Evolutionary conservation across 2,888 invertebrate species (phyloP).

Genomic region (Stegana nigrithorax): DNA sequence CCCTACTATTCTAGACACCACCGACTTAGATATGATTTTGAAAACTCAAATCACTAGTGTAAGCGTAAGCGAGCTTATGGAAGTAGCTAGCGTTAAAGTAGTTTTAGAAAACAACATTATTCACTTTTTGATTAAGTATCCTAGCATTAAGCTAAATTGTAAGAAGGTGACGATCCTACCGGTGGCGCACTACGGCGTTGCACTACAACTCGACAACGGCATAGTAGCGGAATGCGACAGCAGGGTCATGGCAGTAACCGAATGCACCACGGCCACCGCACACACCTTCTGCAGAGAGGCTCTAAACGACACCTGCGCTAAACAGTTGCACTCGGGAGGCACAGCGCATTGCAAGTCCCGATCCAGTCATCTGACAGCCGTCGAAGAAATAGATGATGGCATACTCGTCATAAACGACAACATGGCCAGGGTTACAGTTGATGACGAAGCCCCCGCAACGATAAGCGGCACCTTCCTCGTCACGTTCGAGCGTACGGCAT

Average conservation of each 20-base stretch:
- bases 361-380: not conserved
- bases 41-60: conserved; percentile 27
- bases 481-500: too few species aligned
- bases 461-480: too few species aligned
- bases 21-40: conserved; percentile 23
- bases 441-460: too few species aligned
- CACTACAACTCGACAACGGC: conserved; percentile 10
- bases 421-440: too few species aligned
- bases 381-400: not conserved
- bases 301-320: not conserved
- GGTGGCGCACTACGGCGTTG: conserved; percentile 14
- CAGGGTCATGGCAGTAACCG: not conserved
- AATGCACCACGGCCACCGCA: not conserved
- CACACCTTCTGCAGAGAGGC: not conserved
- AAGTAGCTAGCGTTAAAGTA: conserved; percentile 26
- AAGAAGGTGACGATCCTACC: not conserved
- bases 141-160: not conserved
- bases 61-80: conserved; percentile 28
- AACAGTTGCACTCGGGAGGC: not conserved
- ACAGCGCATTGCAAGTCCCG: not conserved
- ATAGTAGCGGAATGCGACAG: not conserved
- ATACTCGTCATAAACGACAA: not conserved
- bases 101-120: conserved; percentile 3
- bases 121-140: conserved; percentile 12
- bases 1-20: conserved; percentile 24